A percentile compares a stretch with the other conserved stretches of the same genome.
These are phyloP conservation scores for Cheilosia variabilis DNA, from an alignment of 2,888 invertebrate genomes.

Conservation along the genomic window DNA sequence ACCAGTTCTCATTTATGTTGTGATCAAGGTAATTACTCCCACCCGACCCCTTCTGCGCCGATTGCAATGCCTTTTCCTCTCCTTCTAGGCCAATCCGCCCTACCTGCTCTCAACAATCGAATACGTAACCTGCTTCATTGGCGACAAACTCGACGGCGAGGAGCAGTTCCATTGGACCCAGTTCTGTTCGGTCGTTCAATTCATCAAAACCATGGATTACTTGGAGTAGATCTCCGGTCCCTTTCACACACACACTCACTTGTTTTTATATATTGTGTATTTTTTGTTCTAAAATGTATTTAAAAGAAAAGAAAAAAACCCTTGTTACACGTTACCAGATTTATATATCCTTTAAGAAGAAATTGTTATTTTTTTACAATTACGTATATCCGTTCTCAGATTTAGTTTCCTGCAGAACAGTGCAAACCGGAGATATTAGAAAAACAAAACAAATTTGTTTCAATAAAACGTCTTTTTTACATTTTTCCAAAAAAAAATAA, in stretches of 20 bases:
- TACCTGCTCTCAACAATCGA: constrained; percentile 97
- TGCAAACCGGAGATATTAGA: constrained; percentile 41
- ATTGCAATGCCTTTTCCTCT: constrained; percentile 6
- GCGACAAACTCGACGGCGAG: constrained; percentile 92
- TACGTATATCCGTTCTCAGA: constrained; percentile 51
- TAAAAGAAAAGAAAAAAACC: constrained; percentile 33
- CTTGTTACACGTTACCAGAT: constrained; percentile 70
- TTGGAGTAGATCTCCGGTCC: constrained; percentile 72
- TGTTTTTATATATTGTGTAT: constrained; percentile 31
- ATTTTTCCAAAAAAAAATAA: constrained; percentile 30
- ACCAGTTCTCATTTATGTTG: constrained; percentile 97
- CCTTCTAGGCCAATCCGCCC: constrained; percentile 94
- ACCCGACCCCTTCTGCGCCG: background rate
- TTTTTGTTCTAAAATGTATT: constrained; percentile 48
- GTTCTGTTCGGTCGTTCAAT: constrained; percentile 97
- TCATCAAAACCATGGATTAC: constrained; percentile 96
- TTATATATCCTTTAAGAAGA: constrained; percentile 66
- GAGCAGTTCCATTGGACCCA: constrained; percentile 99
- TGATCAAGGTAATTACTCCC: constrained; percentile 90
- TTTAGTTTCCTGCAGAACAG: constrained; percentile 29
- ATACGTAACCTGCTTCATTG: constrained; percentile 96
- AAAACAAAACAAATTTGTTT: constrained; percentile 48
- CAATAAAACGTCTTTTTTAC: constrained; percentile 54
- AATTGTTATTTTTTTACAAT: constrained; percentile 69
- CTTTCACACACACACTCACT: constrained; percentile 21